These are phyloP conservation scores for Frankliniella fusca DNA, from an alignment of 2,888 invertebrate species.

Conservation along the genomic window DNA sequence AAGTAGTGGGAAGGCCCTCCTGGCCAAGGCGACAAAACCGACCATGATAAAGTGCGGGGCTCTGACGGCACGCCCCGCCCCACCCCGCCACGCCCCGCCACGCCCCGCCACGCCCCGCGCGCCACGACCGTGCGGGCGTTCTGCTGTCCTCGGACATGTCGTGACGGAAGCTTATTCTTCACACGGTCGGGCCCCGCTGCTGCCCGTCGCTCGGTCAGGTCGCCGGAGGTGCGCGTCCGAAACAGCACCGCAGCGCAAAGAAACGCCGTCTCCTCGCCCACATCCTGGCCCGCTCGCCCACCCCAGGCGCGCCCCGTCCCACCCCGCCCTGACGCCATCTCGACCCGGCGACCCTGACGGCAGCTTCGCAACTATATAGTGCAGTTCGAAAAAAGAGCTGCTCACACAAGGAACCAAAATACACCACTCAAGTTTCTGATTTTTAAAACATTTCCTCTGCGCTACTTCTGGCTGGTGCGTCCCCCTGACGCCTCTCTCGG, in stretches of 20 bases:
- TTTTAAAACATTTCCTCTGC: too few species aligned
- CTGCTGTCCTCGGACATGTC: background rate
- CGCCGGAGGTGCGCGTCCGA: background rate
- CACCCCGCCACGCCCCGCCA: background rate
- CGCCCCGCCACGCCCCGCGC: background rate
- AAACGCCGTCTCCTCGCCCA: too few species aligned
- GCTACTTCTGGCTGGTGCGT: too few species aligned
- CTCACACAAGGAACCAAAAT: too few species aligned
- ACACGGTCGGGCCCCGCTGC: background rate
- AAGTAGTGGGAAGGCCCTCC: background rate
- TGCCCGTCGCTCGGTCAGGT: background rate
- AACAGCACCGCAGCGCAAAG: background rate
- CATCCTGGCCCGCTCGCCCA: too few species aligned
- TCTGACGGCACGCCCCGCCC: background rate
- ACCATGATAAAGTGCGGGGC: constrained; percentile 17
- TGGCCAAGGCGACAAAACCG: background rate
- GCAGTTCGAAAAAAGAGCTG: too few species aligned
- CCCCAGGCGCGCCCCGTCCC: too few species aligned
- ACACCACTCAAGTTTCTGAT: too few species aligned
- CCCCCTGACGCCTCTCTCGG: background rate
- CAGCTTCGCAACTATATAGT: too few species aligned
- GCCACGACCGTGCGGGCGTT: background rate
- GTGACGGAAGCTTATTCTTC: constrained; percentile 26
- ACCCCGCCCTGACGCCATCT: too few species aligned
- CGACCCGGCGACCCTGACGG: too few species aligned